These are phyloP conservation scores for Agriopis marginaria DNA, from an alignment of 2,888 invertebrate species.

Conservation along the genomic window DNA sequence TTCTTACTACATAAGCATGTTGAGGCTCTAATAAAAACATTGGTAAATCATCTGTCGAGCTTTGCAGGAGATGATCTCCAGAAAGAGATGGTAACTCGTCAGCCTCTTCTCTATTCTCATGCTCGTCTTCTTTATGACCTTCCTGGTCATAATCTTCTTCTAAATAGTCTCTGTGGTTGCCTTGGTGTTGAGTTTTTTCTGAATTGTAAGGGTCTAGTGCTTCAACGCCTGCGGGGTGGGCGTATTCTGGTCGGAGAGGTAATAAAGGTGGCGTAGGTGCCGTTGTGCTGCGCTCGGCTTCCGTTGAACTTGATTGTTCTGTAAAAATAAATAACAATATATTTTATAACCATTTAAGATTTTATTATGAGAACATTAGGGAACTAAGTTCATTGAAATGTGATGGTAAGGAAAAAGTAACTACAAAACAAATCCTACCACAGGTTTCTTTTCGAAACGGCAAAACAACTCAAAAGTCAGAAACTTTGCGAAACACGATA, in stretches of 20 bases:
- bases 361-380: not conserved
- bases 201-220: constrained; percentile 82
- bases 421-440: constrained; percentile 1
- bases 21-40: constrained; percentile 95
- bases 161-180: constrained; percentile 75
- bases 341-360: not conserved
- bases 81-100: constrained; percentile 82
- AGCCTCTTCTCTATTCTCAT: constrained; percentile 79
- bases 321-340: constrained; percentile 60
- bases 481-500: constrained; percentile 58
- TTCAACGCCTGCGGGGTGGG: constrained; percentile 81
- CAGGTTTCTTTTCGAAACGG: constrained; percentile 34
- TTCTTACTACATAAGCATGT: constrained; percentile 95
- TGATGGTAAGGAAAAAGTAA: not conserved
- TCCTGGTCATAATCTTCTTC: constrained; percentile 83
- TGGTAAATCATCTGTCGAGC: constrained; percentile 91
- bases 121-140: constrained; percentile 78
- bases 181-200: constrained; percentile 73
- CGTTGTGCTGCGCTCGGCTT: constrained; percentile 68
- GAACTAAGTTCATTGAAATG: not conserved
- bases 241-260: constrained; percentile 79
- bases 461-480: constrained; percentile 33
- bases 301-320: constrained; percentile 74
- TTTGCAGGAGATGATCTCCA: constrained; percentile 79
- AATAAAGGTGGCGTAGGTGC: constrained; percentile 72